Evolutionary conservation across 1,140 invertebrate species (phyloP), one percentile per base, ranked within the genome.

Genomic region (Campoletis sonorensis): DNA sequence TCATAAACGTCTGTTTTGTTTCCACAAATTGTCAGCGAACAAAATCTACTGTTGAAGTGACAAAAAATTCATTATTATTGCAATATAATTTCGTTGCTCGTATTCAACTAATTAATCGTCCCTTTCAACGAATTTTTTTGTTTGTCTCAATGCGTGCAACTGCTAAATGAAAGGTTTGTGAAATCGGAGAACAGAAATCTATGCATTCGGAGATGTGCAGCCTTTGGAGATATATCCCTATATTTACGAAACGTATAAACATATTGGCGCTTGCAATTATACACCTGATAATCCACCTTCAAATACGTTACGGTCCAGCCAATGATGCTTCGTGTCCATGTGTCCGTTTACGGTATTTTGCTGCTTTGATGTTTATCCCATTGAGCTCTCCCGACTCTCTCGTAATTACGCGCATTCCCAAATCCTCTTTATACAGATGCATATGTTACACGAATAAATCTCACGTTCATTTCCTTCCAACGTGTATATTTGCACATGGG

Each of bases 371-470:
- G 61, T 64, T 26, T 23, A 64, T 64, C 61, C n/a, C 8, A 26
- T 54, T 64, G 61, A 64, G 61, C 23, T 64, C 61, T 64, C n/a
- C n/a, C n/a, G 61, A 64, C 61, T 64, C n/a, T 23, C 21, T 26
- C 61, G 61, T 64, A 64, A 64, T 64, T 64, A 64, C 23, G 61
- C 1, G 61, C 21, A 64, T 64, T 64, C 23, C 61, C 23, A 26
- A 64, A 64, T 64, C 61, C 61, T 26, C 61, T 26, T 54, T 64
- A 61, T 61, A 27, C 4, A 64, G 8, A 27, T 10, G 23, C 54
- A 58, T 58, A n/a, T 18, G 21, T 18, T 23, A 21, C 13, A 21
- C 18, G 21, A 2, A 5, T 1, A n/a, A 18, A 23, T 58, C 54
- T 58, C 54, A 58, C 21, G 54, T 58, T n/a, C 54, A 18, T 58